Evolutionary conservation across 2,797 vertebrate species (phyloP).

Genomic region (Enteromius unitaeniatus): DNA sequence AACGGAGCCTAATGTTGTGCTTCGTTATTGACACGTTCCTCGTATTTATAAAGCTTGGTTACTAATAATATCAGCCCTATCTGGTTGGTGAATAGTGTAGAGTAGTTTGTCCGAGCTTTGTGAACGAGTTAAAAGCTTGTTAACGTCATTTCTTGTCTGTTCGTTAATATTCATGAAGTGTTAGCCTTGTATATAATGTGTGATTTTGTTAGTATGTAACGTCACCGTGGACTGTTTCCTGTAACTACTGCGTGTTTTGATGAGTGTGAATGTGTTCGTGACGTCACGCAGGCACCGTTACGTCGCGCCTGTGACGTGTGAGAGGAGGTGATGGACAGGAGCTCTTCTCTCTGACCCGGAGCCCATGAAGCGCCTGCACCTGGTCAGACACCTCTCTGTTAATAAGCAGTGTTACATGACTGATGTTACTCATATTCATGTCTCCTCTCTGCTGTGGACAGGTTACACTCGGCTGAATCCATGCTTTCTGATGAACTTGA

Average conservation of each 20-base stretch:
- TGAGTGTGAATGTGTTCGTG: not conserved
- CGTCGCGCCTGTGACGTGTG: not conserved
- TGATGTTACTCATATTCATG: not conserved
- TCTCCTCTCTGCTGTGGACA: slow-evolving; percentile 55
- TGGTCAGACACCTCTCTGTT: slow-evolving; percentile 6
- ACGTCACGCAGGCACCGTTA: not conserved
- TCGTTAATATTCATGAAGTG: not conserved
- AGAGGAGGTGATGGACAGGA: slow-evolving; percentile 34
- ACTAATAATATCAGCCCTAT: not conserved
- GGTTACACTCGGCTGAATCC: slow-evolving; percentile 87
- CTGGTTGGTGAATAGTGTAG: not conserved
- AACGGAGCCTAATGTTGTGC: not conserved
- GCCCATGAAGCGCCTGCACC: slow-evolving; percentile 28
- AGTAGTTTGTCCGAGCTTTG: not conserved
- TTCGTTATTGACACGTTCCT: not conserved
- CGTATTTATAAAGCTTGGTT: not conserved
- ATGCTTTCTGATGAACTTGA: slow-evolving; percentile 99
- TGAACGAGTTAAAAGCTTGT: not conserved
- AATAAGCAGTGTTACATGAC: not conserved
- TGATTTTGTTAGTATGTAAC: no score
- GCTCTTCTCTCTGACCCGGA: slow-evolving; percentile 44
- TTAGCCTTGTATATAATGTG: no score
- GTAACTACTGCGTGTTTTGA: slow-evolving; percentile 12
- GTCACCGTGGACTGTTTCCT: no score
- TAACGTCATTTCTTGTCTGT: not conserved